A percentile compares a stretch with the other conserved stretches of the same genome.
Conservation (phyloP, 1,140 invertebrate species). For the Hylaeus anthracinus region DNA sequence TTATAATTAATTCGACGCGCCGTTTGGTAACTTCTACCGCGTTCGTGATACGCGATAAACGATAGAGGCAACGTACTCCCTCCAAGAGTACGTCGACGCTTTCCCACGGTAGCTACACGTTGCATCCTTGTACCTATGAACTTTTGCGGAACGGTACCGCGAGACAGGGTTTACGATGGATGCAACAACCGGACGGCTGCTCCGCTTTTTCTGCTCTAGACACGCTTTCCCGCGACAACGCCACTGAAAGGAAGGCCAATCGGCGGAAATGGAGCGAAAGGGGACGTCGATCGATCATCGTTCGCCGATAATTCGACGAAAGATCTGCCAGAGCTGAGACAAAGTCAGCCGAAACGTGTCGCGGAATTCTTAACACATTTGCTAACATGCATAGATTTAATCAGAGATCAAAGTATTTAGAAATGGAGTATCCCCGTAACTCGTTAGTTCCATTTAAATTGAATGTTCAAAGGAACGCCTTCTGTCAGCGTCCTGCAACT, state of each 20-base stretch:
- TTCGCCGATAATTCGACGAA: conserved; percentile 24
- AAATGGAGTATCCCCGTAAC: too few species aligned
- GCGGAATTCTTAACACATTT: too few species aligned
- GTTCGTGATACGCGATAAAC: conserved; percentile 15
- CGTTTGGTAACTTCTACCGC: background rate
- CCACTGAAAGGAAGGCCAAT: conserved; percentile 26
- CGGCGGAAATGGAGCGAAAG: conserved; percentile 32
- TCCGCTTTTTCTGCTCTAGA: conserved; percentile 42
- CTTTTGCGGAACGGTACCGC: conserved; percentile 31
- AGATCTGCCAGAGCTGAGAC: too few species aligned
- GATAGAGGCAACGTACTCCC: background rate
- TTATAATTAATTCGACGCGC: conserved; percentile 6
- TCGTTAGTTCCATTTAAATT: too few species aligned
- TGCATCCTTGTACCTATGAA: conserved; percentile 46
- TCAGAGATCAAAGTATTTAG: too few species aligned
- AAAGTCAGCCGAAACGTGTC: too few species aligned
- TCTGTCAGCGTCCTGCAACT: too few species aligned
- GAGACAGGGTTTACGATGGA: conserved; percentile 27
- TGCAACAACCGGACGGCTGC: conserved; percentile 32
- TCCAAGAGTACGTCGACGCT: background rate
- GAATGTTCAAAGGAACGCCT: background rate
- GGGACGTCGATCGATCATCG: conserved; percentile 26
- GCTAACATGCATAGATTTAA: too few species aligned
- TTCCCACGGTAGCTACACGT: conserved; percentile 36
- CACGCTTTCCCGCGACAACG: conserved; percentile 38